Conservation (phyloP, 2,113 vertebrate genomes). For the Sterrhoptilus dennistouni region DNA sequence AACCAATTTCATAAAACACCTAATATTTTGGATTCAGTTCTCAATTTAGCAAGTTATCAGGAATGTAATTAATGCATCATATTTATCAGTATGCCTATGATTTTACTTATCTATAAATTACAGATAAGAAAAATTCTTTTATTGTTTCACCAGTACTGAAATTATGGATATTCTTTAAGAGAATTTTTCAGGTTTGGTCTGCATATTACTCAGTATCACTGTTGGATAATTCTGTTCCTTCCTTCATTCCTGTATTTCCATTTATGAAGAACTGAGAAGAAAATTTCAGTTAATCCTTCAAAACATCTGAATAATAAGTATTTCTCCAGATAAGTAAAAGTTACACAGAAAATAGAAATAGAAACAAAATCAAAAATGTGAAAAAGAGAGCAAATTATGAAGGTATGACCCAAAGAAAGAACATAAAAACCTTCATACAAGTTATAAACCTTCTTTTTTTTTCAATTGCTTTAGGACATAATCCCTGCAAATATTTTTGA, state of each 20-base stretch:
- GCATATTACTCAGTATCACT: neutral
- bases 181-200: neutral
- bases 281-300: neutral
- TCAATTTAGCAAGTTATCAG: neutral
- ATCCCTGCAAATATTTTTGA: neutral
- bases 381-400: neutral
- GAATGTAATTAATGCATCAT: fast-evolving
- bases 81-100: neutral
- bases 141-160: neutral
- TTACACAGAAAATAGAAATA: neutral
- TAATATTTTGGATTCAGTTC: neutral
- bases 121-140: neutral
- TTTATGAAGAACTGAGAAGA: neutral
- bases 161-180: neutral
- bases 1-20: neutral
- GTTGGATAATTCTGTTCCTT: neutral
- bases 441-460: neutral
- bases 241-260: fast-evolving
- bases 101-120: neutral
- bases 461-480: neutral
- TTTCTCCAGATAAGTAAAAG: neutral
- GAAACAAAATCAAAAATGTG: neutral
- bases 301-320: neutral
- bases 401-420: neutral
- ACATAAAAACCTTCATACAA: neutral